Conservation (phyloP, 2,797 vertebrate genomes). For the Xenentodon cancila region DNA sequence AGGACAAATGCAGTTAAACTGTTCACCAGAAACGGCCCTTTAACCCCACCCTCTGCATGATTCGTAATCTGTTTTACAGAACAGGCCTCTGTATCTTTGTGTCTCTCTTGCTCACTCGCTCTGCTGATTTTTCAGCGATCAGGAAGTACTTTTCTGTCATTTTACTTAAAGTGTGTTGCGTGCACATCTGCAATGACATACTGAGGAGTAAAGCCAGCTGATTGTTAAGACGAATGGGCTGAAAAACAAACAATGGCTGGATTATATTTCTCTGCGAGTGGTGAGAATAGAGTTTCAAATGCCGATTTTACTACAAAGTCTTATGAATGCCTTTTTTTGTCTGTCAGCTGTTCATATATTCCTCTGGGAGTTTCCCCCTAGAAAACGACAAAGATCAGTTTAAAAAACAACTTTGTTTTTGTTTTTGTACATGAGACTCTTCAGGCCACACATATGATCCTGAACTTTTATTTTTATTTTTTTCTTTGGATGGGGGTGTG, state of each 20-base stretch:
- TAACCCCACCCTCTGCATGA: slow-evolving; percentile 47
- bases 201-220: not conserved
- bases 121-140: slow-evolving; percentile 55
- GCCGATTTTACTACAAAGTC: not conserved
- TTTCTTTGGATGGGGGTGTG: not conserved
- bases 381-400: too few relatives aligned
- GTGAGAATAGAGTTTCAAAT: slow-evolving; percentile 41
- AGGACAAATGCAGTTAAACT: slow-evolving; percentile 48
- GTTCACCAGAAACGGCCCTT: slow-evolving; percentile 29
- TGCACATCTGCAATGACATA: slow-evolving; percentile 49
- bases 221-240: slow-evolving; percentile 14
- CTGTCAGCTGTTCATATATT: too few relatives aligned
- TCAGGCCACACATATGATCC: too few relatives aligned
- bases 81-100: slow-evolving; percentile 22
- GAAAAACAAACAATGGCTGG: slow-evolving; percentile 18
- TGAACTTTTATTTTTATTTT: too few relatives aligned
- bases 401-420: too few relatives aligned
- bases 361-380: too few relatives aligned
- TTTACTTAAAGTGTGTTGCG: slow-evolving; percentile 53
- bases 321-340: too few relatives aligned
- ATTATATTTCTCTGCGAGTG: slow-evolving; percentile 38
- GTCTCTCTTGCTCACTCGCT: slow-evolving; percentile 35
- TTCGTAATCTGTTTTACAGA: not conserved
- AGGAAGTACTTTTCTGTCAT: slow-evolving; percentile 77
- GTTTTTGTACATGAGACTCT: too few relatives aligned